Evolutionary conservation across 2,888 invertebrate species (phyloP), one percentile per base, ranked within the genome.

Genomic region (Chrysina gloriosa): DNA sequence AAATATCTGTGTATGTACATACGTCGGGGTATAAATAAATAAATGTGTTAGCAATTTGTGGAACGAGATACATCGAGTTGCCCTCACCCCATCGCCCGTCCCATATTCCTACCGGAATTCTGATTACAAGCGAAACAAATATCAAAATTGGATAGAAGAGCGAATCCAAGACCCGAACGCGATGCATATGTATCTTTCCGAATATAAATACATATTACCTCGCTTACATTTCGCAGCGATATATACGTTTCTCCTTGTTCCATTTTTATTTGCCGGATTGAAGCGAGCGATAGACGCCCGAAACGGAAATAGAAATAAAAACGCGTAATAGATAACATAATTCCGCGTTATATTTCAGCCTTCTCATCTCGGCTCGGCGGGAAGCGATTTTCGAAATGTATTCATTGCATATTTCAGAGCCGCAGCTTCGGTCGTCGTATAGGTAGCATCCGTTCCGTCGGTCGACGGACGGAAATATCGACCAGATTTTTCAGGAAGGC

Each of bases 371-470:
- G 39, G 39, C 14, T 58, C 39, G 14, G 25, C 23, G 25, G 16
- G 25, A 58, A 39, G 39, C 58, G 58, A 58, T 58, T 58, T 58
- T 58, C 58, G 58, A 58, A 58, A 58, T 39, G 39, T 58, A 58
- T 58, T 58, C 58, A 58, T 58, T 58, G 58, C 58, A 58, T 58
- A 58, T 58, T 58, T 58, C 39, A 58, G 23, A 25, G 16, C 39
- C 6, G 39, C 27, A 50, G 27, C 27, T 27, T 29, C 5, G 16
- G 4, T 19, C 14, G 29, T 11, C 14, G 50, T n/a, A 50, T 29
- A 19, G 47, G 47, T 21, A 23, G 9, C 47, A 19, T 7, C 21
- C 21, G 21, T n/a, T 21, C 19, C n/a, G 6, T 21, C 47, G 9
- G 2, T 23, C 47, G 7, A 6, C 16, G 21, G 3, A 16, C 27